Conservation (phyloP, 2,113 vertebrate species). For the Pampusana beccarii region DNA sequence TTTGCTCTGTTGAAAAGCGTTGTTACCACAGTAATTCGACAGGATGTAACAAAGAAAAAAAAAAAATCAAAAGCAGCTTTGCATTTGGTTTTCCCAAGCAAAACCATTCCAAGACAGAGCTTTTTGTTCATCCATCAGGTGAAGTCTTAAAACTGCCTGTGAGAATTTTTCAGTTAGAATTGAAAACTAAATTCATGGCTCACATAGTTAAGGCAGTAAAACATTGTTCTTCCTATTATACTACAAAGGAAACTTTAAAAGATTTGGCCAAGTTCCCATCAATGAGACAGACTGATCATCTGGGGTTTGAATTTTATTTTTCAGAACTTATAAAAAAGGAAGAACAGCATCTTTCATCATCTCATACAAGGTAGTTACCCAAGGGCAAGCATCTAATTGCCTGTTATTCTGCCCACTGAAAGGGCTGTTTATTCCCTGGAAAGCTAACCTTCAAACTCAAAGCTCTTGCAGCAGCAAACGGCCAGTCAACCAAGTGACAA, state of each 20-base stretch:
- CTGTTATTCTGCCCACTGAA: background rate
- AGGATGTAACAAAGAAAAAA: background rate
- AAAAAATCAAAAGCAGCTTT: background rate
- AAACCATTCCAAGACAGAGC: background rate
- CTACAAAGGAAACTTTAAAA: background rate
- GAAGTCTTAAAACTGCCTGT: background rate
- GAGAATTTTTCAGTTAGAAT: background rate
- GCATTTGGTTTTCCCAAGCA: background rate
- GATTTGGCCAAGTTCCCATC: background rate
- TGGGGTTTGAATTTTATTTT: background rate
- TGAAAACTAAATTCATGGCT: background rate
- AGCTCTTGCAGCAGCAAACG: background rate
- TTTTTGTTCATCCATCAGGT: background rate
- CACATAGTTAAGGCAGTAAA: background rate
- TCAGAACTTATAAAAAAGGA: background rate
- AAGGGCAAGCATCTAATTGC: background rate
- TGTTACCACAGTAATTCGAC: background rate
- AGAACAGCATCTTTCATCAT: background rate
- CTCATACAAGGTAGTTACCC: background rate
- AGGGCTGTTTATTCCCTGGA: background rate
- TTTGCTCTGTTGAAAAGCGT: background rate
- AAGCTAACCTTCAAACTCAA: background rate
- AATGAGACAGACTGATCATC: background rate
- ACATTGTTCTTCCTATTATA: background rate
- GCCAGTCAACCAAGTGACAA: background rate